These are phyloP conservation scores for Nomada fucata DNA, from an alignment of 2,888 invertebrate species.

Conservation along the genomic window DNA sequence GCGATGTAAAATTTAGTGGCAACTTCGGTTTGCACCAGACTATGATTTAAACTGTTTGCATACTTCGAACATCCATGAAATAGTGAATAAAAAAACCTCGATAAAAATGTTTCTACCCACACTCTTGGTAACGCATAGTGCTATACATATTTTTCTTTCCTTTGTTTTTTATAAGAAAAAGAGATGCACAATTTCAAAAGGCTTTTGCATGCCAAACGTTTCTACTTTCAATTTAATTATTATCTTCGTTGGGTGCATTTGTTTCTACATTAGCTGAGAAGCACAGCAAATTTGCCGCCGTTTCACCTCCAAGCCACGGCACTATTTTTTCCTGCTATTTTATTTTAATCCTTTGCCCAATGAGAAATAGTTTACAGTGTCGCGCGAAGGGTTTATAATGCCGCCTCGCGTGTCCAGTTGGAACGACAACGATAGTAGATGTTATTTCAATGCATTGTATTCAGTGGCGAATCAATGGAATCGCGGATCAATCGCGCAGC, in stretches of 20 bases:
- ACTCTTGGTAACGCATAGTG: background rate
- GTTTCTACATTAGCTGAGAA: background rate
- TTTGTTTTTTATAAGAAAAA: too few relatives aligned
- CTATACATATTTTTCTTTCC: too few relatives aligned
- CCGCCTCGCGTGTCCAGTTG: conserved; percentile 9
- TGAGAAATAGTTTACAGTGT: conserved; percentile 3
- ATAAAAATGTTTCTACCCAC: background rate
- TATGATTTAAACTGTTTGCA: conserved; percentile 49
- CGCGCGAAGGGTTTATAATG: conserved; percentile 28
- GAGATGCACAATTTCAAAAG: too few relatives aligned
- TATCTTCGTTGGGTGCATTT: too few relatives aligned
- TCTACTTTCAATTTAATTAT: too few relatives aligned
- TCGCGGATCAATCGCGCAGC: conserved; percentile 59
- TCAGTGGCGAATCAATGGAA: conserved; percentile 52
- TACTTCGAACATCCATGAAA: conserved; percentile 18
- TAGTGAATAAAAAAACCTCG: conserved; percentile 7
- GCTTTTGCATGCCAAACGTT: too few relatives aligned
- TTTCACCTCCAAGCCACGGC: too few relatives aligned
- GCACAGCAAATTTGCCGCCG: background rate
- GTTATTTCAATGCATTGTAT: conserved; percentile 55
- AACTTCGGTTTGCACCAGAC: background rate
- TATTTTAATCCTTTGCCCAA: background rate
- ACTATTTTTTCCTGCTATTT: too few relatives aligned
- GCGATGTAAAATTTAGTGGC: conserved; percentile 39
- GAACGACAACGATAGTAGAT: conserved; percentile 9